Base-by-base conservation (phyloP, 2,113 vertebrate species). In the Embiotoca jacksoni region DNA sequence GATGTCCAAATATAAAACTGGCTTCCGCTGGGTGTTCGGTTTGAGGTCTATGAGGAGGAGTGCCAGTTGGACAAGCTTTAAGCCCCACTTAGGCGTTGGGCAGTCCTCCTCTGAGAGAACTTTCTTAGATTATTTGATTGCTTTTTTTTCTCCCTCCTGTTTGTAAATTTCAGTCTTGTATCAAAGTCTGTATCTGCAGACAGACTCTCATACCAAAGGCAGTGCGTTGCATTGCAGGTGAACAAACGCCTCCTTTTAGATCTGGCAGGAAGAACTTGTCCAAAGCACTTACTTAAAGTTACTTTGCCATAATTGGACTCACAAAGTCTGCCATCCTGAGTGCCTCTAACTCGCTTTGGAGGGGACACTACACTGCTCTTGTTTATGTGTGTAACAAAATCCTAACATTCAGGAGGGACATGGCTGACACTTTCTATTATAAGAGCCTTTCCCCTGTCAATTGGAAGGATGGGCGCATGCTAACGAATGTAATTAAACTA, bases 401-500 rank as follows among this genome's bases (percentile, higher is more conserved):
- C 62, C 63, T 62, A 68, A 75, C 70, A 71, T 50, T 62, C 56
- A 47, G 83, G 71, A 75, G 60, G 63, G 70, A 61, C 74, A 64
- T 23, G 54, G 69, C 67, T 71, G 71, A 79, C 68, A 78, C 78
- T 73, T 75, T 80, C 16, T 67, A 81, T 86, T 73, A 82, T 83
- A 78, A 83, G 69, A 83, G 82, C 53, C 71, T 76, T 66, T 83
- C 75, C 74, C 79, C 62, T 82, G 89, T 83, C 87, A 87, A 31
- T 64, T 77, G 68, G 77, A 85, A 74, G 67, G 68, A 88, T 78
- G 78, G 75, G 79, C 53, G 62, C 30, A 65, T 62, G 69, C 75
- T 87, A 88, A 89, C 81, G 23, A 84, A 84, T 78, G 76, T 63
- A 89, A 91, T 89, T 90, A 88, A 52, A 66, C 64, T 87, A 88